Evolutionary conservation across 2,888 invertebrate genomes (phyloP).

Genomic region (Caenorhabditis panamensis): DNA sequence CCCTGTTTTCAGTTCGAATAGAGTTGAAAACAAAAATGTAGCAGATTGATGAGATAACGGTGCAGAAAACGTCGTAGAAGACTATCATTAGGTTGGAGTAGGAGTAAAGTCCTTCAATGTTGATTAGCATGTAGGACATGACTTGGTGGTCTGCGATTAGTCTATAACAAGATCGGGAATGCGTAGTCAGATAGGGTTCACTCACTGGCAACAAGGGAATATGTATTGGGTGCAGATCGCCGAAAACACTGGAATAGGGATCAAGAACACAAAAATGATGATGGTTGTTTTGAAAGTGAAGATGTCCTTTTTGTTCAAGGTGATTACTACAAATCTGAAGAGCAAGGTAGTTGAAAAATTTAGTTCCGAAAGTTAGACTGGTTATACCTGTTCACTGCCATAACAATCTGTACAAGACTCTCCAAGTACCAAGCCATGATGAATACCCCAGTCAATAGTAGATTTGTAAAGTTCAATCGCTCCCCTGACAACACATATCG

Average conservation of each 20-base stretch:
- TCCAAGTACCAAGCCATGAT: slow-evolving; percentile 39
- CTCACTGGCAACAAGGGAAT: neutral
- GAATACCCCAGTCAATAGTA: slow-evolving; percentile 28
- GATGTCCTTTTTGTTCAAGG: slow-evolving; percentile 2
- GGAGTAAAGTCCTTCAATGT: neutral
- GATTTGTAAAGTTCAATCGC: neutral
- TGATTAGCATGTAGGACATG: no score
- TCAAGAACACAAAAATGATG: slow-evolving; percentile 5
- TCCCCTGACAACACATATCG: slow-evolving; percentile 1
- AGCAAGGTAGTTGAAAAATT: no score
- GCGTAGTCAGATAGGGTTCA: no score
- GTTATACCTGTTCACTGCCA: no score
- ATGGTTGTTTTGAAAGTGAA: slow-evolving; percentile 34
- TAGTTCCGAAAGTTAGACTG: no score
- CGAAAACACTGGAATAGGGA: neutral
- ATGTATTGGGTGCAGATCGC: slow-evolving; percentile 13
- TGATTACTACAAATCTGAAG: neutral
- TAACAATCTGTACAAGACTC: slow-evolving; percentile 12
- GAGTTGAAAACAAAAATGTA: slow-evolving; percentile 13
- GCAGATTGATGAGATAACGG: slow-evolving; percentile 10
- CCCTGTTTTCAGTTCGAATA: neutral
- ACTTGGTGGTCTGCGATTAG: no score
- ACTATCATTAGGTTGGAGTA: slow-evolving; percentile 28
- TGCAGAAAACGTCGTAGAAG: slow-evolving; percentile 15
- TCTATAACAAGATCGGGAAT: no score